Percentiles rank a stretch among this genome's conserved stretches.
Conservation (phyloP, 2,888 invertebrate species). For the Glyphotaelius pellucidus region DNA sequence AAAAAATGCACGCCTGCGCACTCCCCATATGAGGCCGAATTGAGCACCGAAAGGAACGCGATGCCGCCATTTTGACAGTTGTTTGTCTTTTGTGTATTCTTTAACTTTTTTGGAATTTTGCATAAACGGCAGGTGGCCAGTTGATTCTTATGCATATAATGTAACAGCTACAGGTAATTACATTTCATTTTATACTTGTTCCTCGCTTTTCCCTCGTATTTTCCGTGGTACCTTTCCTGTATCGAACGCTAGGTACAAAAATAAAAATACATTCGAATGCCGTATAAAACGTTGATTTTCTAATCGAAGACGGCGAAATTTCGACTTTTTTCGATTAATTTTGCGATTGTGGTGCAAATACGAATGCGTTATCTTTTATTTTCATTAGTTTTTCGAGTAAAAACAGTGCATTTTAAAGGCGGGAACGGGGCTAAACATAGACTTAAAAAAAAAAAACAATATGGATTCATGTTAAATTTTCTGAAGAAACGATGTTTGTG, state of each 20-base stretch:
- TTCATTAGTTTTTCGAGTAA: constrained; percentile 30
- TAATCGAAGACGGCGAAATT: neutral
- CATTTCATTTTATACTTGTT: neutral
- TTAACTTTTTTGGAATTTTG: constrained; percentile 53
- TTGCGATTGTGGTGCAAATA: neutral
- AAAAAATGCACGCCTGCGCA: constrained; percentile 25
- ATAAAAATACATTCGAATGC: constrained; percentile 50
- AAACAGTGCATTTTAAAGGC: constrained; percentile 55
- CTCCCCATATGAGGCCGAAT: neutral
- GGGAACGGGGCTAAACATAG: constrained; percentile 59
- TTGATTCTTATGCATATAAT: constrained; percentile 26
- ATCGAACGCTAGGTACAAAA: constrained; percentile 49
- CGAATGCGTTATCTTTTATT: constrained; percentile 25
- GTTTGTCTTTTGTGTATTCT: constrained; percentile 76
- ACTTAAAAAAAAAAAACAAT: constrained; percentile 53
- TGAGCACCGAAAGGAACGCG: constrained; percentile 52
- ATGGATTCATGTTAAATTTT: constrained; percentile 44
- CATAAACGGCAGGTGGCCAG: constrained; percentile 35
- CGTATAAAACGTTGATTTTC: constrained; percentile 44
- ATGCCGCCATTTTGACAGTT: constrained; percentile 80
- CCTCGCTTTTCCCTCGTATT: constrained; percentile 33
- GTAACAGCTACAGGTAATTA: constrained; percentile 42
- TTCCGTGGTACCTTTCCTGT: constrained; percentile 21
- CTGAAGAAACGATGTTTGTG: neutral
- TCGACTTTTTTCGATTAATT: constrained; percentile 4